Percentiles rank a stretch among this genome's conserved stretches.
These are phyloP conservation scores for Tenebrio molitor DNA, from an alignment of 1,140 invertebrate species.

Conservation along the genomic window DNA sequence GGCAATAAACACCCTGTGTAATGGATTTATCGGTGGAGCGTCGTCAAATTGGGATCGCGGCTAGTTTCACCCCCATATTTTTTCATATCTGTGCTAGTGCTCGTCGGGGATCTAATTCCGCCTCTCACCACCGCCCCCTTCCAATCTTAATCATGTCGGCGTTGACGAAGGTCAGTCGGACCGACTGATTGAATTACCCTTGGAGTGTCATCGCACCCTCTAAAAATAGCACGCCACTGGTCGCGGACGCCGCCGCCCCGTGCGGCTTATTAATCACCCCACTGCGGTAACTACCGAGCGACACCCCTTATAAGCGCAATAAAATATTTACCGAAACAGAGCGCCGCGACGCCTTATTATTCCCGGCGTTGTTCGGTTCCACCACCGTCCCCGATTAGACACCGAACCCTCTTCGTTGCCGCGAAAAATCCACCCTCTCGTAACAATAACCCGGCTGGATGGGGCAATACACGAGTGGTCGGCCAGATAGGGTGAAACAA, in stretches of 20 bases:
- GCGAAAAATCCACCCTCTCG: constrained; percentile 13
- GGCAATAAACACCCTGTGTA: not conserved
- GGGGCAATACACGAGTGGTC: constrained; percentile 6
- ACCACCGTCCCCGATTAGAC: constrained; percentile 9
- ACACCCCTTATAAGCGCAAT: constrained; percentile 9
- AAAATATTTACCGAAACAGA: constrained; percentile 33
- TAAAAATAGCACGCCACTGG: constrained; percentile 16
- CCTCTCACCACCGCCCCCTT: not conserved
- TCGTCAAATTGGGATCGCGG: too few relatives aligned
- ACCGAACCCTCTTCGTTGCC: constrained; percentile 1
- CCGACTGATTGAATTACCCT: constrained; percentile 12
- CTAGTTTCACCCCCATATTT: not conserved
- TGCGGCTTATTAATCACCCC: constrained; percentile 18
- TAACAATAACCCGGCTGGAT: constrained; percentile 15
- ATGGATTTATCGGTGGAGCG: too few relatives aligned
- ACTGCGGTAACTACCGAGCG: constrained; percentile 7
- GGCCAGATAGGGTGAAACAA: constrained; percentile 7
- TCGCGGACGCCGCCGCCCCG: not conserved
- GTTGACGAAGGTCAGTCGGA: constrained; percentile 17
- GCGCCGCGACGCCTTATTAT: constrained; percentile 5
- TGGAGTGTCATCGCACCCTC: not conserved
- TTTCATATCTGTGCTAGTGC: not conserved
- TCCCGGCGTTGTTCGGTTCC: not conserved
- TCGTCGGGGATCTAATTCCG: not conserved
- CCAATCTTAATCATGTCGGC: constrained; percentile 10